Evolutionary conservation across 2,797 vertebrate genomes (phyloP), one percentile per base, ranked within the genome.

Genomic region (Xenops minutus): DNA sequence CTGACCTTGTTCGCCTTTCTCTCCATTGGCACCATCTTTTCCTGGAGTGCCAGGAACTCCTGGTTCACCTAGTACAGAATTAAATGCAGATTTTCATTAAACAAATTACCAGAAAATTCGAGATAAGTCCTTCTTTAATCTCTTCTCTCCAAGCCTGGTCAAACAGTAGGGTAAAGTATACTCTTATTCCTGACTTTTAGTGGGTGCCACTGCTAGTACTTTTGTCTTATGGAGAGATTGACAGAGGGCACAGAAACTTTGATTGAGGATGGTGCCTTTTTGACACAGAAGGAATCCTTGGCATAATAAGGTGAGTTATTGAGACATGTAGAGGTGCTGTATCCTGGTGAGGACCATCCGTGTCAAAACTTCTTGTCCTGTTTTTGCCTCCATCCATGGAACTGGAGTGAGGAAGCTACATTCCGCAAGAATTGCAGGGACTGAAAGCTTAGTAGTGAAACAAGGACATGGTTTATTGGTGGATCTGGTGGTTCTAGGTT

Each of bases 1-100:
- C 98, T 97, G 95, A 99, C 99, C 99, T 98, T 3, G 91, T 89
- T 99, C 98, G 3, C 99, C 99, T 97, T 98, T 98, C 85, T 98
- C 97, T 93, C 99, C 99, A 56, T 95, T 98, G 30, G 87, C 74
- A 34, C 99, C 99, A 52, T 98, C 96, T 87, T 75, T 98, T 66
- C 99, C 99, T 43, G 96, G 93, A 72, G 72, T 89, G 41, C 99
- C 99, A 39, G 97, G 93, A 49, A 87, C 95, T 66, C 99, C 99
- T 93, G 98, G 58, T 89, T 98, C 98, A 49, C 99, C 99, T 99
- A 94, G 88, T 54, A 73, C 12, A 81, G 69, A 93, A 93, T 23
- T 67, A 37, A 68, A 88, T 6, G 8, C 34, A 84, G 22, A 75
- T 85, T 71, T 92, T 75, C 24, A 39, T 84, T 71, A 77, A 87